Conservation (phyloP, 2,113 vertebrate species). For the Tragulus kanchil region DNA sequence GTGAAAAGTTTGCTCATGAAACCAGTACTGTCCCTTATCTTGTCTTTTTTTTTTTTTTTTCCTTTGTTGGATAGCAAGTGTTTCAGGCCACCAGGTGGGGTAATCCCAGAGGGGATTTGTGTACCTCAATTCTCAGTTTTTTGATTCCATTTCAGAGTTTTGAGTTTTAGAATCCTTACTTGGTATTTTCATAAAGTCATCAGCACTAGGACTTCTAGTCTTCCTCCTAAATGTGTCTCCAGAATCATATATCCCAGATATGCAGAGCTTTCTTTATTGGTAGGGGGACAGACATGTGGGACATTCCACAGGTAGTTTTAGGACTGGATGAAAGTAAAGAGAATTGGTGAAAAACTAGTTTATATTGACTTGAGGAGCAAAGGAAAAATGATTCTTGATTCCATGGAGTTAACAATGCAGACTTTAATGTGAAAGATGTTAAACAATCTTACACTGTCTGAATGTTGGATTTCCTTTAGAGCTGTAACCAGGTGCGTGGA, state of each 20-base stretch:
- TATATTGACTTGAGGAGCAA: neutral
- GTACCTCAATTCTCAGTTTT: neutral
- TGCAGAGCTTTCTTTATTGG: neutral
- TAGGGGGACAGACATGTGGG: too few relatives aligned
- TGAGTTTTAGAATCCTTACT: neutral
- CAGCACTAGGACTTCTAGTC: neutral
- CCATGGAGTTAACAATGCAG: neutral
- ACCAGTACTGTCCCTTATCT: neutral
- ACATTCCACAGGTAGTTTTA: neutral
- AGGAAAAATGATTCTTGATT: neutral
- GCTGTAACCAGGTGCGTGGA: neutral
- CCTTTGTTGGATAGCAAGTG: neutral
- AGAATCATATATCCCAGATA: neutral
- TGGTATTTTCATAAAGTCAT: neutral
- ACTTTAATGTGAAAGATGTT: neutral
- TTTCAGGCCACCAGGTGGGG: neutral
- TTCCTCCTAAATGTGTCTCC: neutral
- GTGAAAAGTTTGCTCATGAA: neutral
- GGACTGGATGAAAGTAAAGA: neutral
- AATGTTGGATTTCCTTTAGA: neutral
- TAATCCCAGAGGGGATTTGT: neutral
- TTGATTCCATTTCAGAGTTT: neutral
- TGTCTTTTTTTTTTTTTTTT: constrained; percentile 3
- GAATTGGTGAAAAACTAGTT: neutral
- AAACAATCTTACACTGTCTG: neutral